Evolutionary conservation across 2,797 vertebrate species (phyloP), one percentile per base, ranked within the genome.

Genomic region (Tangara arthus): DNA sequence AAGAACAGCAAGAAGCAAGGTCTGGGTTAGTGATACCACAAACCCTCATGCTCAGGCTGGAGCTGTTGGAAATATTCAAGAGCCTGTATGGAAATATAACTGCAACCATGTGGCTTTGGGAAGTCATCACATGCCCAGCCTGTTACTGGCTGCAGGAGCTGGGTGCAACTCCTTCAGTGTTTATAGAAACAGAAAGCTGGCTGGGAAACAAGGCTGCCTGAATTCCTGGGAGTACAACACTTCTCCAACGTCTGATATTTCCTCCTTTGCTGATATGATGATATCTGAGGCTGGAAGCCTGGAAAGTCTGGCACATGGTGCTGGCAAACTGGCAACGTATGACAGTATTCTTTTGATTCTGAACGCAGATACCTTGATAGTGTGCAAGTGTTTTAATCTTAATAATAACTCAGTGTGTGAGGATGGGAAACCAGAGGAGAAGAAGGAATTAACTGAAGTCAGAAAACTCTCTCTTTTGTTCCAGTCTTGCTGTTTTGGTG

Each of bases 191-290:
- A 81, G 79, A 65, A 82, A 83, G 72, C 77, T 94, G 93, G 73
- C 93, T 94, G 70, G 90, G 85, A 91, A 91, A 83, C 60, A 46
- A 56, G 41, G 89, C 92, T 93, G 77, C 1, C 0, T 82, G 93
- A 87, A 94, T 96, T 93, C 94, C 93, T 92, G 94, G 87, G 94
- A 95, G 87, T 86, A 76, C 90, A 86, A 55, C 68, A 32, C 84
- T 95, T 93, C 89, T 93, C 79, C 63, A 50, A 8, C 50, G 55
- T 79, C 92, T 92, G 87, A 92, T 50, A 86, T 92, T 97, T 96
- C 96, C 91, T 93, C 92, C 92, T 86, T 88, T 93, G 92, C 87
- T 96, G 93, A 95, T 93, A 94, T 6, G 76, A 93, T 93, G 89
- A 56, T 91, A 95, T 93, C 79, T 91, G 79, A 83, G 49, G 89